Conservation (phyloP, 2,888 invertebrate species). For the Linyphia triangularis region DNA sequence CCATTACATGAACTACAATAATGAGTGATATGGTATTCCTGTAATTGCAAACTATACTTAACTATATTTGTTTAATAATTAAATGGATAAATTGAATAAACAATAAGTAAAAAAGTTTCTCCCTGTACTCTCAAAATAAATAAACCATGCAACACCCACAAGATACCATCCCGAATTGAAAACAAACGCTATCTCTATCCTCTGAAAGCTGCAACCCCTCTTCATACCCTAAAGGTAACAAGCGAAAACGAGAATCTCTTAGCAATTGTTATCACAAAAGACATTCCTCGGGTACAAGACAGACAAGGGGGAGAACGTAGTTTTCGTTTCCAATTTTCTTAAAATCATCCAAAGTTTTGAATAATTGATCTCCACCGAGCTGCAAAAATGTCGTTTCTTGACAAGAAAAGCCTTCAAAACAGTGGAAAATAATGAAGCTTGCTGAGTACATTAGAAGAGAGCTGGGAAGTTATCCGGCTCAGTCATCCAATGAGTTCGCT, state of each 20-base stretch:
- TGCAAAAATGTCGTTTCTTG: slow-evolving; percentile 49
- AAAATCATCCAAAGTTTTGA: slow-evolving; percentile 65
- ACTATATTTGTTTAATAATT: too few species aligned
- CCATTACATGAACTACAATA: too few species aligned
- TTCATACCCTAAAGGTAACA: neutral
- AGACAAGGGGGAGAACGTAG: neutral
- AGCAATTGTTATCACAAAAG: slow-evolving; percentile 2
- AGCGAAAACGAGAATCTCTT: neutral
- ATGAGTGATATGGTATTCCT: too few species aligned
- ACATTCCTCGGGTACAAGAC: neutral
- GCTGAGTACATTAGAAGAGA: slow-evolving; percentile 5
- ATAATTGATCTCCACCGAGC: slow-evolving; percentile 58
- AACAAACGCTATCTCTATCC: neutral
- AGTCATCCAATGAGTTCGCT: slow-evolving; percentile 21
- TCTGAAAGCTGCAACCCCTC: neutral
- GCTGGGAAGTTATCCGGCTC: slow-evolving; percentile 13
- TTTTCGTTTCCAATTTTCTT: slow-evolving; percentile 52
- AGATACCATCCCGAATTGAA: neutral
- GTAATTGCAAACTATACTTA: too few species aligned
- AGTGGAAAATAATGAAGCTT: slow-evolving; percentile 47
- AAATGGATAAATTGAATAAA: too few species aligned
- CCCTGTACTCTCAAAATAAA: too few species aligned
- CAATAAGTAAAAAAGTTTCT: too few species aligned
- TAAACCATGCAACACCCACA: neutral
- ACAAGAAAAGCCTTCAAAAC: slow-evolving; percentile 56